Conservation (phyloP, 2,113 vertebrate species). For the Phalacrocorax aristotelis region DNA sequence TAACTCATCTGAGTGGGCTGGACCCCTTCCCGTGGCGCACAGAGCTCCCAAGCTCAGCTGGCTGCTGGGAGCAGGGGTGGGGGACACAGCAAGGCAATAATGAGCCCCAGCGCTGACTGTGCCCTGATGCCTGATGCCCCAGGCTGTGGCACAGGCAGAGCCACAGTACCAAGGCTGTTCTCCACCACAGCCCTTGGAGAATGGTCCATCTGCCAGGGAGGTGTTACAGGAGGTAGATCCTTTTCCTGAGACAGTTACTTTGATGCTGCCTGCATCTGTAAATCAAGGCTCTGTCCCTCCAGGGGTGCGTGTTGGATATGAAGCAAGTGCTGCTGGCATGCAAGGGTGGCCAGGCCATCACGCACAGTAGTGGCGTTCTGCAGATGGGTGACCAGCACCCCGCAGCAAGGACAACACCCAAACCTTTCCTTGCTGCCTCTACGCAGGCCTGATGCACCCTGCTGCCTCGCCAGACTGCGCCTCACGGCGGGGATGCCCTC, state of each 20-base stretch:
- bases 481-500: not conserved
- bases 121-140: not conserved
- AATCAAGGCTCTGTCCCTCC: not conserved
- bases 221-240: not conserved
- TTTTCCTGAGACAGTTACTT: not conserved
- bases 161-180: not conserved
- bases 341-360: accelerated
- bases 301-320: not conserved
- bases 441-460: not conserved
- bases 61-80: not conserved
- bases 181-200: not conserved
- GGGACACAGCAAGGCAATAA: not conserved
- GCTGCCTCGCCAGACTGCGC: not conserved
- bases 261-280: not conserved
- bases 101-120: accelerated
- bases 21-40: not conserved
- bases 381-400: not conserved
- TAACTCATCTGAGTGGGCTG: not conserved
- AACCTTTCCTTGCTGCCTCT: not conserved
- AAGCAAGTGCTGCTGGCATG: not conserved
- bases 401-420: not conserved
- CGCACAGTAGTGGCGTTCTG: not conserved
- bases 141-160: not conserved
- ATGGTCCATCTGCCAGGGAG: not conserved
- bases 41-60: not conserved